Base-by-base conservation (phyloP, 2,888 invertebrate species). In the Hirudinaria manillensis region DNA sequence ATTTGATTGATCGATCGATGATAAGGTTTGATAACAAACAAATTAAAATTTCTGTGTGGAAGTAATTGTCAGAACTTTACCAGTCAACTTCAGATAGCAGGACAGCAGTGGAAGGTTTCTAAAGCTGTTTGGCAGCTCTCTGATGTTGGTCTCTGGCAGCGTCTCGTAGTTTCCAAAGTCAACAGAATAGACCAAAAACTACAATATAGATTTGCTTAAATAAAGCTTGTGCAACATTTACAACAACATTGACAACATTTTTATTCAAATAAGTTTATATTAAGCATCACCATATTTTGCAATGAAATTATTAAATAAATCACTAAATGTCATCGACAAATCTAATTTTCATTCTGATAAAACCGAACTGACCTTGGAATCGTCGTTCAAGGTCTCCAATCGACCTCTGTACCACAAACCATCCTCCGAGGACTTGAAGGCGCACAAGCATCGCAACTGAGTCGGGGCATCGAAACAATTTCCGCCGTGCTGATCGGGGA, bases 361-460 rank as follows among this genome's bases (percentile, higher is more conserved):
- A 68, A 68, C 34, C 1, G 1, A 34, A 34, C n/a, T 24, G 16
- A 34, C 34, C 68, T 32, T 32, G 6, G 13, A 29, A 6, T 29
- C 10, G 16, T 68, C 6, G 10, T 16, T 45, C 45, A 45, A 45
- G 45, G 3, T 16, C 45, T 68, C 68, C 7, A 68, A 29, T 36
- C 32, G n/a, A n/a, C 68, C 68, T n/a, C 68, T 32, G 36, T 68
- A 34, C 68, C 68, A 68, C 68, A 68, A 7, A n/a, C 36, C 36
- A 34, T 68, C 68, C 2, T 68, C 68, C 29, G 4, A n/a, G 13
- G 68, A 68, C n/a, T 68, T 68, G 32, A 68, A n/a, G 36, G 34
- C 68, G 16, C 32, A 61, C 61, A 61, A 24, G 19, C 29, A 29
- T 10, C 61, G 45, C 45, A 45, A 45, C 45, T 45, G 45, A 1